Evolutionary conservation across 2,113 vertebrate species (phyloP), one percentile per base, ranked within the genome.

Genomic region (Platichthys stellatus): DNA sequence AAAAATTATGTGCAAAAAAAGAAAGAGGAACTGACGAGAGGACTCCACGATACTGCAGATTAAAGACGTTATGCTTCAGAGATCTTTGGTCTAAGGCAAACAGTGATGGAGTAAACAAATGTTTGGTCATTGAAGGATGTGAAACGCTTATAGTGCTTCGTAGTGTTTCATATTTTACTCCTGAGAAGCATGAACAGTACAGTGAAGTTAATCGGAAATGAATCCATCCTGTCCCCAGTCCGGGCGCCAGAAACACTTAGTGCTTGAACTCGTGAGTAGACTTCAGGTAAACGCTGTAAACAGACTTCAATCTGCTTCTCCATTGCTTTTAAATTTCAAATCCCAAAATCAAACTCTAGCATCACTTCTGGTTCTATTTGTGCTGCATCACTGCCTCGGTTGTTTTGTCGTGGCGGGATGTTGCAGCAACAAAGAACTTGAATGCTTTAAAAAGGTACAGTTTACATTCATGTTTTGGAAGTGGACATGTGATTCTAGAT

Each of bases 61-160:
- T 6, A 6, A 71, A 58, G 51, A 0, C n/a, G 12, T 7, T 9
- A 51, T 64, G 31, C 68, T 24, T 60, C 9, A 51, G 64, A 83
- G 69, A 72, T 77, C 76, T 84, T 85, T 83, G 63, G 77, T 47
- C 38, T 76, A 86, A 86, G 77, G 80, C 73, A 76, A 71, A 63
- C 14, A 75, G 78, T 75, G 74, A 84, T 51, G 26, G 40, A 81
- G 69, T 79, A 51, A 68, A 78, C 67, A 65, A 31, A 71, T 61
- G 74, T 83, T 84, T 78, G 62, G 72, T 78, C 79, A 57, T 2
- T 68, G 18, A 59, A 54, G 45, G 57, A 73, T 68, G 28, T 51
- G 21, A 2, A 60, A 54, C 18, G 57, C 71, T 63, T 71, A 40
- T 66, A 53, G 57, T 51, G 51, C 15, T 62, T 80, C 56, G 26